phyloP scores from a whole-genome alignment of 2,888 invertebrate genomes.

The Eulithis testata region DNA sequence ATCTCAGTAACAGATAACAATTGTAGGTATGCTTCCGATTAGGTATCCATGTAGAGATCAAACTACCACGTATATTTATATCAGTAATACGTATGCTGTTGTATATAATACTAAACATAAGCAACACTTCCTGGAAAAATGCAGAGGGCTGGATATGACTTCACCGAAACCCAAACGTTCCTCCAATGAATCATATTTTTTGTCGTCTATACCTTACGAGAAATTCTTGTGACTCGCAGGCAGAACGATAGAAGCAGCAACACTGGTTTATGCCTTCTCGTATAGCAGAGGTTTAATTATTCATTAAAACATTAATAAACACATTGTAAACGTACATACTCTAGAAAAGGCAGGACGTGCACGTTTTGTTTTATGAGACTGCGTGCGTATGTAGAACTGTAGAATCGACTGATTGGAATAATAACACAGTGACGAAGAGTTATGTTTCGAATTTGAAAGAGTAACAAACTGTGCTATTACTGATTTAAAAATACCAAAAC shows the following conservation, averaged over 20 bases:
- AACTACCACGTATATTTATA: constrained; percentile 6
- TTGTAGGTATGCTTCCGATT: constrained; percentile 37
- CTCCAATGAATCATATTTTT: constrained; percentile 44
- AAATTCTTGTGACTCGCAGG: constrained; percentile 34
- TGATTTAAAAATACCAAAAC: too few species aligned
- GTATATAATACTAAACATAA: neutral
- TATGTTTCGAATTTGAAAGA: too few species aligned
- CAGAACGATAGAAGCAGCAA: constrained; percentile 26
- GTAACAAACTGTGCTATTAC: too few species aligned
- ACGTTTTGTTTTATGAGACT: neutral
- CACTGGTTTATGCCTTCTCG: neutral
- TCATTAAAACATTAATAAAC: neutral
- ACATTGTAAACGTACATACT: neutral
- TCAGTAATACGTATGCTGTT: neutral
- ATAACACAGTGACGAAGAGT: neutral
- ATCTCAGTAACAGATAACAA: constrained; percentile 44
- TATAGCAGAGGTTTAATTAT: neutral
- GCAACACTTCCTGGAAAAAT: constrained; percentile 16
- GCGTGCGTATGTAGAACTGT: neutral
- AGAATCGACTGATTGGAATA: neutral
- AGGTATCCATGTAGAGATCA: constrained; percentile 7
- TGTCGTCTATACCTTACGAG: constrained; percentile 31
- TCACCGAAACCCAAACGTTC: neutral
- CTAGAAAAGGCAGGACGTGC: neutral
- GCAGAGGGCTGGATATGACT: constrained; percentile 6